Evolutionary conservation across 2,113 vertebrate genomes (phyloP).

Genomic region (Carassius gibelio): DNA sequence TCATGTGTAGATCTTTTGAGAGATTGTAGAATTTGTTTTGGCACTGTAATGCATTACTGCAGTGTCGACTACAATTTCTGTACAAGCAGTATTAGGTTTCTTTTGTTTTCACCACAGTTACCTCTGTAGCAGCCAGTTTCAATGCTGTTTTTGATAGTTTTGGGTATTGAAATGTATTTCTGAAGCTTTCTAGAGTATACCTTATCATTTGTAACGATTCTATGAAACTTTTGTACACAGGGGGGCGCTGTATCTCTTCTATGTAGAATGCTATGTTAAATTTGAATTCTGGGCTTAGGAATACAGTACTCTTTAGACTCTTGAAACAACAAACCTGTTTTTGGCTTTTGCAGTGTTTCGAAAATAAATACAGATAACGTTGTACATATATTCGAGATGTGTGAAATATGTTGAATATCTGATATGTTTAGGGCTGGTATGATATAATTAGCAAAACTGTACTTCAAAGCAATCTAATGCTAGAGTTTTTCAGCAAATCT

Average conservation of each 20-base stretch:
- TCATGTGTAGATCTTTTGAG: neutral
- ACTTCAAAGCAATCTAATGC: neutral
- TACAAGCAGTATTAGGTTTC: slow-evolving; percentile 71
- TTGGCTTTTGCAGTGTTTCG: slow-evolving; percentile 67
- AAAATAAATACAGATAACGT: slow-evolving; percentile 56
- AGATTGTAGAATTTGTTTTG: slow-evolving; percentile 12
- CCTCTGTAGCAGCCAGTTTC: slow-evolving; percentile 60
- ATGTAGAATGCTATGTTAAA: slow-evolving; percentile 48
- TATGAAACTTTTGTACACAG: slow-evolving; percentile 65
- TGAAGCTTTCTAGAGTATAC: slow-evolving; percentile 45
- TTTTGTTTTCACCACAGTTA: slow-evolving; percentile 62
- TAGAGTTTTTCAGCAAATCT: slow-evolving; percentile 13
- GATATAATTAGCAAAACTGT: slow-evolving; percentile 17
- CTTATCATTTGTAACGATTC: slow-evolving; percentile 53
- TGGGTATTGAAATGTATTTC: slow-evolving; percentile 51
- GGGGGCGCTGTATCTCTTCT: slow-evolving; percentile 63
- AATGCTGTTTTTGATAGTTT: slow-evolving; percentile 49
- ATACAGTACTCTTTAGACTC: slow-evolving; percentile 7
- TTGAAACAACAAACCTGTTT: slow-evolving; percentile 30
- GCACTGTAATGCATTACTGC: slow-evolving; percentile 43
- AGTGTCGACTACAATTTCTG: slow-evolving; percentile 26
- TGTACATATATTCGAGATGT: slow-evolving; percentile 48
- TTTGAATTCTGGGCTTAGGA: slow-evolving; percentile 49
- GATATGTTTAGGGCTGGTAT: slow-evolving; percentile 24
- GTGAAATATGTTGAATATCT: slow-evolving; percentile 55